Base-by-base conservation (phyloP, 1,140 invertebrate species). In the Drosophila ohnishii region DNA sequence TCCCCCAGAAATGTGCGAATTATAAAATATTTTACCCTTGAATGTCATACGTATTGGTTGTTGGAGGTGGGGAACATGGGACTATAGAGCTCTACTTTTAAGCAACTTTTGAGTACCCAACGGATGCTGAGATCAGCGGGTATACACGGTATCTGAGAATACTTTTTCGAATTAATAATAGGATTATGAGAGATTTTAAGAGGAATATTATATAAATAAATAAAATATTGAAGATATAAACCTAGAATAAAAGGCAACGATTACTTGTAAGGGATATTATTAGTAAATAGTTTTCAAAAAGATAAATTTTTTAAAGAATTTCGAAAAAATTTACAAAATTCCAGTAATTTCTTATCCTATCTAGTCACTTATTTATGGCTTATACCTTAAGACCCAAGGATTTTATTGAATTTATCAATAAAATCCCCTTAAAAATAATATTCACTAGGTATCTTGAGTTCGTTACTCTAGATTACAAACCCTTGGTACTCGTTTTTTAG, bases 11-110 rank as follows among this genome's bases (percentile, higher is more conserved):
- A 86, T 70, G 79, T 67, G 79, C 69, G 81, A 87, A 88, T 80
- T 87, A 84, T 58, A 87, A 71, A 71, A 88, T 88, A 77, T 88
- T 83, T 77, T 73, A 78, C 84, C 80, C 84, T 88, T 80, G 84
- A 88, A 88, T 83, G 66, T 62, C 74, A 80, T 57, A 72, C 32
- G 32, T 44, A 65, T 37, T 73, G 48, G 75, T 48, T 34, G 45
- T 37, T 25, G 40, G 40, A 30, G n/a, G 40, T 19, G 32, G 16
- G 65, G 59, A 35, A 14, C 7, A 16, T 14, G 50, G 8, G 10
- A 13, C 42, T 42, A n/a, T 22, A 56, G 22, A 67, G 44, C 57
- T 64, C 66, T 78, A 67, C 78, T 82, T 80, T 80, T 70, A 57
- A 74, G 70, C 82, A 59, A 79, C 50, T 78, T 76, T 80, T 70